A percentile compares a stretch with the other conserved stretches of the same genome.
These are phyloP conservation scores for Latrodectus hesperus DNA, from an alignment of 2,888 invertebrate species.

Conservation along the genomic window DNA sequence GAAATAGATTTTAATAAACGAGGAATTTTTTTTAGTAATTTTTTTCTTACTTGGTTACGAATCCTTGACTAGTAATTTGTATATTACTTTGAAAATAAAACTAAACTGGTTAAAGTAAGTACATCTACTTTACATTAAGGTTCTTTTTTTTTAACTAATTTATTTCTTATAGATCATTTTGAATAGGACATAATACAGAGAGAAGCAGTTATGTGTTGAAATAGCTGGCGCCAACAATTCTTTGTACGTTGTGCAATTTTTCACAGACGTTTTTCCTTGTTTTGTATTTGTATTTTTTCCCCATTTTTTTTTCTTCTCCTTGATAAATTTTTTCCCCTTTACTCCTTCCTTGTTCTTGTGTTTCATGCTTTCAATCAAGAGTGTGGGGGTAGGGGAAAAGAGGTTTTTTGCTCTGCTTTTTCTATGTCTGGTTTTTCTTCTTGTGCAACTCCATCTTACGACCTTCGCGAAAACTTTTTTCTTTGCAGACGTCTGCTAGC, in stretches of 20 bases:
- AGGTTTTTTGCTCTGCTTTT: slow-evolving; percentile 51
- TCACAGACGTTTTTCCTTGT: slow-evolving; percentile 51
- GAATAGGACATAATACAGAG: background rate
- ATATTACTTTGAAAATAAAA: too few species aligned
- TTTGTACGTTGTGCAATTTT: slow-evolving; percentile 47
- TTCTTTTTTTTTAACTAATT: slow-evolving; percentile 1
- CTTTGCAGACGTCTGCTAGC: slow-evolving; percentile 58
- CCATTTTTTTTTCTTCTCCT: slow-evolving; percentile 23
- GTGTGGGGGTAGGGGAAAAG: slow-evolving; percentile 7
- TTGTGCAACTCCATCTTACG: slow-evolving; percentile 31
- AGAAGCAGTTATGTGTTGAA: slow-evolving; percentile 3
- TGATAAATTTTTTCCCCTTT: slow-evolving; percentile 28
- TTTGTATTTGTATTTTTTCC: slow-evolving; percentile 15
- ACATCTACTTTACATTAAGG: background rate
- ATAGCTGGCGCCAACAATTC: slow-evolving; percentile 37
- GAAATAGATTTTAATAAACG: too few species aligned
- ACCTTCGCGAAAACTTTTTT: slow-evolving; percentile 56
- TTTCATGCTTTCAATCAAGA: slow-evolving; percentile 42
- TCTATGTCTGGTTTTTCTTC: slow-evolving; percentile 67
- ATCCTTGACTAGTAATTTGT: too few species aligned
- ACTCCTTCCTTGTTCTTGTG: slow-evolving; percentile 51
- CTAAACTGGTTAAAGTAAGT: too few species aligned
- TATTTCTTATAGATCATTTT: slow-evolving; percentile 5
- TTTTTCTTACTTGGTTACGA: too few species aligned
- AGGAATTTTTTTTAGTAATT: too few species aligned